Percentiles rank a stretch among this genome's conserved stretches.
phyloP scores from a whole-genome alignment of 2,113 vertebrate species.

The Heterotis niloticus region DNA sequence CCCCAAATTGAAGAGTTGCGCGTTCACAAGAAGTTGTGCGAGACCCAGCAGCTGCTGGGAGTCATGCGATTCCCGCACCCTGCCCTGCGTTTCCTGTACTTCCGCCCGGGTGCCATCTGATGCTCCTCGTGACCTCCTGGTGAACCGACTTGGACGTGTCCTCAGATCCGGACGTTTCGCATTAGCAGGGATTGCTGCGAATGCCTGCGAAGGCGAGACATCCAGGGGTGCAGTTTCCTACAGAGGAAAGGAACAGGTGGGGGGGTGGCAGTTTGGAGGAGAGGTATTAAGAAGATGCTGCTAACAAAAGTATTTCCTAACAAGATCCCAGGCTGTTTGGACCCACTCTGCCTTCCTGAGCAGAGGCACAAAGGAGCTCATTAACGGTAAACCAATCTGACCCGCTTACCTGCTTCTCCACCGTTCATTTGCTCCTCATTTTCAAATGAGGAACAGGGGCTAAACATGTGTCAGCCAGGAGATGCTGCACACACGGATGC shows the following conservation, averaged over 20 bases:
- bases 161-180: too few relatives aligned
- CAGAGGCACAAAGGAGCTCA: constrained; percentile 29
- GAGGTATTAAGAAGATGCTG: constrained; percentile 18
- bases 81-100: neutral
- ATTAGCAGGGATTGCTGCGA: neutral
- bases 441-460: neutral
- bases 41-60: neutral
- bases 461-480: neutral
- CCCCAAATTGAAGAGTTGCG: neutral
- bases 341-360: constrained; percentile 14
- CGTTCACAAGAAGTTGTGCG: neutral
- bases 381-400: constrained; percentile 24
- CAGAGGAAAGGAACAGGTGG: neutral
- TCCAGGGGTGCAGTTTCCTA: neutral
- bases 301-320: constrained; percentile 26
- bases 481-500: too few relatives aligned
- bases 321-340: constrained; percentile 37
- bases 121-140: too few relatives aligned
- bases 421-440: neutral
- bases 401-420: constrained; percentile 10
- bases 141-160: too few relatives aligned
- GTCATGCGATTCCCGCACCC: neutral
- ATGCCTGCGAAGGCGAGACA: neutral
- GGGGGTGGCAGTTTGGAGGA: neutral
- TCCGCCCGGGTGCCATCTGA: too few relatives aligned